phyloP scores from a whole-genome alignment of 2,888 invertebrate species.

The Pheosia tremula region DNA sequence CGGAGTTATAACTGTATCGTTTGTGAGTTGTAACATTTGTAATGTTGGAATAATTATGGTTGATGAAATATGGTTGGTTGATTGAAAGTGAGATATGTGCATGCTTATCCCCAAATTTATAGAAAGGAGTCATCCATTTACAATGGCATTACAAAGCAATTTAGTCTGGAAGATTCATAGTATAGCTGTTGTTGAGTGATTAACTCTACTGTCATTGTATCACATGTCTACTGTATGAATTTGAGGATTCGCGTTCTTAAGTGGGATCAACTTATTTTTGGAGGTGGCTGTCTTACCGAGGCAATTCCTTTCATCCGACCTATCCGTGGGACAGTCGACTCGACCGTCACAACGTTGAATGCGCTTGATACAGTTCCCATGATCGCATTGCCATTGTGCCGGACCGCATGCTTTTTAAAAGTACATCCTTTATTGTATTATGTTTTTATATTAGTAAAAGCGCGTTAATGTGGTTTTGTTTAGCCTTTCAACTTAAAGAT shows the following conservation, averaged over 20 bases:
- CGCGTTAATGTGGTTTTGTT: constrained; percentile 32
- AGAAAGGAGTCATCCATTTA: too few relatives aligned
- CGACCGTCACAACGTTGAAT: constrained; percentile 86
- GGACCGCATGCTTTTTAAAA: constrained; percentile 86
- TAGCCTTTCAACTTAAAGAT: constrained; percentile 6
- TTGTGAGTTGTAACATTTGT: constrained; percentile 10
- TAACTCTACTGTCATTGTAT: too few relatives aligned
- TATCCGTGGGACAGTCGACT: constrained; percentile 88
- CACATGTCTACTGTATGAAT: too few relatives aligned
- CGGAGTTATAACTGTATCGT: background rate
- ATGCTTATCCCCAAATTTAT: too few relatives aligned
- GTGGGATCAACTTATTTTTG: constrained; percentile 11
- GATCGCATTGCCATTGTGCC: constrained; percentile 90
- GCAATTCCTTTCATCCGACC: constrained; percentile 90
- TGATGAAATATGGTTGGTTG: constrained; percentile 10
- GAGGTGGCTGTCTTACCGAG: constrained; percentile 65
- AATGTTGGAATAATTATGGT: constrained; percentile 13
- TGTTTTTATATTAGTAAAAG: constrained; percentile 24
- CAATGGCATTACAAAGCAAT: too few relatives aligned
- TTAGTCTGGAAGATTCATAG: too few relatives aligned
- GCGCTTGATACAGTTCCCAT: constrained; percentile 86
- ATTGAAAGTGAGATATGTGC: too few relatives aligned
- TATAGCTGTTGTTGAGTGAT: too few relatives aligned
- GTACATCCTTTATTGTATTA: constrained; percentile 27
- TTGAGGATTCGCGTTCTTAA: too few relatives aligned